These are phyloP conservation scores for Mesochorus sp. DNA, from an alignment of 2,888 invertebrate genomes.

Conservation along the genomic window DNA sequence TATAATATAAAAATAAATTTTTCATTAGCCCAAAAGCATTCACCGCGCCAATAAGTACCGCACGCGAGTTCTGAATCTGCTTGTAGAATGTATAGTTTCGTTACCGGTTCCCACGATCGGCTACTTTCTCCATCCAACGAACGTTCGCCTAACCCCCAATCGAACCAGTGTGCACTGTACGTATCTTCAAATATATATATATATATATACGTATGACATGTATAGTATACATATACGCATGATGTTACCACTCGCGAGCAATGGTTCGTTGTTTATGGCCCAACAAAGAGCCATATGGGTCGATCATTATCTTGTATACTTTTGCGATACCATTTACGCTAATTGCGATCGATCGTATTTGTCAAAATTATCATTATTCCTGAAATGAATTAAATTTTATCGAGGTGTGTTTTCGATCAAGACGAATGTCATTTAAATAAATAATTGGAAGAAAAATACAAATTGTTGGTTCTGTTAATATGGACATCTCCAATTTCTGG, in stretches of 20 bases:
- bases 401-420: too few species aligned
- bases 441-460: too few species aligned
- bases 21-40: too few species aligned
- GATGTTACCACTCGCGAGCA: conserved; percentile 22
- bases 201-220: not conserved
- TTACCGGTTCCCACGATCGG: conserved; percentile 77
- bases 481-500: not conserved
- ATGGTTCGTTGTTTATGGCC: conserved; percentile 29
- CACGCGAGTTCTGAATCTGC: not conserved
- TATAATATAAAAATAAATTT: too few species aligned
- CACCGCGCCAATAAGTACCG: not conserved
- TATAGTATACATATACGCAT: not conserved
- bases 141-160: conserved; percentile 62
- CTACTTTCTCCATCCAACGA: conserved; percentile 76
- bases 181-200: conserved; percentile 14
- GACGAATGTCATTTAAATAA: too few species aligned
- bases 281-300: not conserved
- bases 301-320: not conserved
- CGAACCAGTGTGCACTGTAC: conserved; percentile 52
- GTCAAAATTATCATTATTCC: not conserved
- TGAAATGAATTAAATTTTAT: too few species aligned
- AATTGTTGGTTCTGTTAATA: too few species aligned
- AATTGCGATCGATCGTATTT: too few species aligned
- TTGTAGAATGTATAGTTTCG: conserved; percentile 48
- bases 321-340: too few species aligned